Evolutionary conservation across 1,140 invertebrate genomes (phyloP), one percentile per base, ranked within the genome.

Genomic region (Helicoverpa zea): DNA sequence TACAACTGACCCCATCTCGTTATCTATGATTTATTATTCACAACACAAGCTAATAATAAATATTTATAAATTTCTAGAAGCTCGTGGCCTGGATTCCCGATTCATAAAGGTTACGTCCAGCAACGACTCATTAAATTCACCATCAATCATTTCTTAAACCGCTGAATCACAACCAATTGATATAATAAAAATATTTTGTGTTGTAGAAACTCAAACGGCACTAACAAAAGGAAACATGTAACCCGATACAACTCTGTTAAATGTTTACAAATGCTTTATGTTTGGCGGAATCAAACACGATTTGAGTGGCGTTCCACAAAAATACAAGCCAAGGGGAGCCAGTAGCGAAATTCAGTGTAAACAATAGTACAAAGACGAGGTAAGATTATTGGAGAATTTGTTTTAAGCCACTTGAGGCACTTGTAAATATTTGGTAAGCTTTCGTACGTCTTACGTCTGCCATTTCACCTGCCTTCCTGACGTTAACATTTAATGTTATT

Each of bases 381-480:
- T 86, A 88, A 91, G 91, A 92, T 92, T 93, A 93, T 91, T 88
- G 88, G 85, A 90, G 92, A 94, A 94, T 94, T 94, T 94, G 93
- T 94, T 94, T 94, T 94, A 93, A 94, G 92, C 89, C 90, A 94
- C 92, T 94, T 88, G 87, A 92, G 89, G 85, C 86, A 88, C 83
- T 91, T 90, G 91, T 93, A 92, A 95, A 95, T 95, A 94, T 95
- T 95, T 94, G 90, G 82, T 89, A 89, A 93, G 92, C 90, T 91
- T 90, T 92, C 87, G 85, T 88, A 84, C 86, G 86, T 86, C 80
- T 89, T 86, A 82, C 86, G 84, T 83, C 83, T 81, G 77, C 76
- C 83, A 85, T 88, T 90, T 90, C 90, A 93, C 92, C 90, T 93
- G 92, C 85, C 88, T 73, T 82, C 72, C 78, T 82, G 84, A 88